Base-by-base conservation (phyloP, 2,888 invertebrate species). In the Lithophane socia region DNA sequence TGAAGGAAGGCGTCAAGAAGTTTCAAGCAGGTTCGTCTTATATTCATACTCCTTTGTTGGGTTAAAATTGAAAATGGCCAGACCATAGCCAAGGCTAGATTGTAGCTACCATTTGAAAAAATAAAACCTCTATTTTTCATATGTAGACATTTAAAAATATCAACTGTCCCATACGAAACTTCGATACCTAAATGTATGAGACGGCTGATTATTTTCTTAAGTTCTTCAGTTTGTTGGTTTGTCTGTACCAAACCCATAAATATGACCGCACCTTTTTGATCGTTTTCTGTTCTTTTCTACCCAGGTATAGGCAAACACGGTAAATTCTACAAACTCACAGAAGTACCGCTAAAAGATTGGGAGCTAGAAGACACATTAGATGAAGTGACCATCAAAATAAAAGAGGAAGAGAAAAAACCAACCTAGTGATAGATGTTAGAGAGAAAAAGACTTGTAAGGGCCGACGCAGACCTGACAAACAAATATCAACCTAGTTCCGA, bases 251-350 rank as follows among this genome's bases (percentile, higher is more conserved):
- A 7, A 42, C 42, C 42, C 9, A 42, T 42, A 42, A 42, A 42
- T 42, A 42, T 7, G 42, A 42, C 42, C 1, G 9, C 9, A 44
- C 44, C 44, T 44, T 44, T 9, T 1, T 44, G 44, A 44, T 37
- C 37, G 37, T 37, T 37, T 37, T 37, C 37, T 37, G 37, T 37
- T 37, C 8, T 63, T 37, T 56, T 71, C 73, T 72, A 87, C 86
- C 0, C 88, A 97, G 97, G 97, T 73, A 93, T 98, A 68, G 98
- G 98, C 2, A 97, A 97, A 87, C 98, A 98, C 90, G 98, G 98
- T 4, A 98, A 97, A 86, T 97, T 97, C 89, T 95, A 97, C 90
- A 95, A 97, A 88, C 90, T 98, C 61, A 97, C 95, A 2, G 97
- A 97, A 81, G 96, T 97, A 68, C 97, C 97, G 0, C 94, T 97